Evolutionary conservation across 2,797 vertebrate genomes (phyloP).

Genomic region (Apogon talboti): DNA sequence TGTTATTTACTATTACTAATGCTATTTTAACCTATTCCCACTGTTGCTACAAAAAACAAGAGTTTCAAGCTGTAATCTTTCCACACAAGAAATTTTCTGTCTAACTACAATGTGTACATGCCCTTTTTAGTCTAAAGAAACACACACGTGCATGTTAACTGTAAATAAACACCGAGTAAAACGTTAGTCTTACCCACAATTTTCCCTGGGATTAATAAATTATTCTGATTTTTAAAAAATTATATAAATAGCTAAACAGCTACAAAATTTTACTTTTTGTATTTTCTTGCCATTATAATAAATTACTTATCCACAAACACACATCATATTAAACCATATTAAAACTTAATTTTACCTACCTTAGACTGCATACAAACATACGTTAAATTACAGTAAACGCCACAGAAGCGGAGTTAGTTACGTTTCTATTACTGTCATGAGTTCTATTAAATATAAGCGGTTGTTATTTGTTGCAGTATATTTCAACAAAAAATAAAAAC

Average conservation of each 20-base stretch:
- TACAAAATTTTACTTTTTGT: too few relatives aligned
- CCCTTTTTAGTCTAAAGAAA: too few relatives aligned
- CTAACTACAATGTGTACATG: too few relatives aligned
- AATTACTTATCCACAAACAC: neutral
- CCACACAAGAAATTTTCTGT: neutral
- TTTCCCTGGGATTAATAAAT: too few relatives aligned
- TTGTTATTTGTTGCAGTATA: neutral
- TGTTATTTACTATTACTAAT: neutral
- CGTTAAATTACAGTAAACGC: too few relatives aligned
- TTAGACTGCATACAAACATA: slow-evolving; percentile 9
- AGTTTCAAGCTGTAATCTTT: neutral
- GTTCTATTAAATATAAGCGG: neutral
- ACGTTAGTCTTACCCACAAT: too few relatives aligned
- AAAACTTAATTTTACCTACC: slow-evolving; percentile 14
- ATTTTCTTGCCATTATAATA: neutral
- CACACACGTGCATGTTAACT: too few relatives aligned
- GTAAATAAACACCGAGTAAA: too few relatives aligned
- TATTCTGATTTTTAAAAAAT: too few relatives aligned
- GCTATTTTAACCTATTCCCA: neutral
- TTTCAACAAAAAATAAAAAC: neutral
- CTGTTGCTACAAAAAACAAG: too few relatives aligned
- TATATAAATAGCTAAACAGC: too few relatives aligned
- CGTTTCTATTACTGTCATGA: neutral
- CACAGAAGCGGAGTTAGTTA: neutral
- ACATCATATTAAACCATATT: too few relatives aligned